Base-by-base conservation (phyloP, 2,113 vertebrate genomes). In the Fregetta grallaria region DNA sequence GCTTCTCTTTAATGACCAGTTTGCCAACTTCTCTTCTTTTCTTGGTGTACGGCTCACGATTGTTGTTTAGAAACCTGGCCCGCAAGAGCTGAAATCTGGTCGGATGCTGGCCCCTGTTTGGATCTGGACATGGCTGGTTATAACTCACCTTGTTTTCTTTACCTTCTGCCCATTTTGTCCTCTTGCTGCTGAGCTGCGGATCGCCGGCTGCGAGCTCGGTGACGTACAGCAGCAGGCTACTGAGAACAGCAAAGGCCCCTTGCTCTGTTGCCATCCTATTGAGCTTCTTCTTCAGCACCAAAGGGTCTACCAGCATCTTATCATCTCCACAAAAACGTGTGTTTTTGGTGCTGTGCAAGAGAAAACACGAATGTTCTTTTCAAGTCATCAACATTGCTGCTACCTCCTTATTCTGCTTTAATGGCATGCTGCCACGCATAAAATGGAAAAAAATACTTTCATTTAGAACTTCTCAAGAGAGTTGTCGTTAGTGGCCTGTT, bases 31-130 rank as follows among this genome's bases (percentile, higher is more conserved):
- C 98, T 91, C 98, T 98, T 61, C 98, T 98, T 87, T 98, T 98
- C 81, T 97, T 99, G 68, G 97, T 96, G 25, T 92, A 96, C 0
- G 98, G 97, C 93, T 99, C 99, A 0, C 98, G 98, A n/a, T 98
- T 98, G 21, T 77, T 86, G 73, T 98, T 98, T 92, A 98, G 97
- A 96, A 99, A 99, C 96, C 98, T 99, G 80, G 99, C 98, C 63
- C 98, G 98, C 63, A 99, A 97, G 61, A 99, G 98, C 96, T 99
- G 98, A 96, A 99, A 99, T 84, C 98, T 97, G 5, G 98, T 99
- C 5, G 98, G 98, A 21, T 97, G 86, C 17, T 86, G 97, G 47
- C 26, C 70, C 63, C 75, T 93, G 42, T 71, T n/a, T 36, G 76
- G 20, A 10, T 87, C 95, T 77, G 71, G 93, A 86, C 47, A 27